Conservation (phyloP, 2,113 vertebrate species). For the Promerops cafer region DNA sequence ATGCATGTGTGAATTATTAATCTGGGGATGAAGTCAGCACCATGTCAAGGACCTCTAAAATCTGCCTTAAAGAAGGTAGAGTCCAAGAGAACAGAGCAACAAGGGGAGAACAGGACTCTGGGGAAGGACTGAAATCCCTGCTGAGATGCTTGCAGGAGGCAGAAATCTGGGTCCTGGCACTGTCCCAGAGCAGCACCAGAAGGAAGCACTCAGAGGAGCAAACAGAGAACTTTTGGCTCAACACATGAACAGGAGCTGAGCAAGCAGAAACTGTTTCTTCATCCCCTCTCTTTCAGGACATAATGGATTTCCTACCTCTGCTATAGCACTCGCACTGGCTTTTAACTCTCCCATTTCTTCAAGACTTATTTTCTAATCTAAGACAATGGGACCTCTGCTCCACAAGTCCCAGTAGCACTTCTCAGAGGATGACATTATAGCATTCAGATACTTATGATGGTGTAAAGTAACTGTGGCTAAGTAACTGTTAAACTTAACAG, state of each 20-base stretch:
- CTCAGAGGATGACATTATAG: neutral
- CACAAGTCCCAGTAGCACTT: constrained; percentile 27
- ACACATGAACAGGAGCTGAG: neutral
- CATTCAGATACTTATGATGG: neutral
- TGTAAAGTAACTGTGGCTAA: neutral
- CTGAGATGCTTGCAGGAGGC: neutral
- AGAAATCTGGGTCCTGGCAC: neutral
- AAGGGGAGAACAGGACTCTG: neutral
- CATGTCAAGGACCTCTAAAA: constrained; percentile 33
- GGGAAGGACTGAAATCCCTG: neutral
- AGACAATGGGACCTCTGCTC: constrained; percentile 9
- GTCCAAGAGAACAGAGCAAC: neutral
- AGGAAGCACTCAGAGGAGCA: neutral
- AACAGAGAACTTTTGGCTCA: neutral
- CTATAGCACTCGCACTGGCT: neutral
- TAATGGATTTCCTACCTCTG: constrained; percentile 6
- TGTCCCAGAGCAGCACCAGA: neutral
- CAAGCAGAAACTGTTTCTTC: constrained; percentile 13
- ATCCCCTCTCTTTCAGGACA: neutral
- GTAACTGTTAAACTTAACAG: neutral
- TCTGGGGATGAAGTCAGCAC: constrained; percentile 23
- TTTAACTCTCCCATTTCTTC: constrained; percentile 33
- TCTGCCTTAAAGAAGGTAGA: neutral
- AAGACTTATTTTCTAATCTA: constrained; percentile 34
- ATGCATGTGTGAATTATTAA: constrained; percentile 24